Percentiles rank a stretch among this genome's conserved stretches.
Evolutionary conservation across 2,797 vertebrate species (phyloP).

Genomic region (Galago senegalensis): DNA sequence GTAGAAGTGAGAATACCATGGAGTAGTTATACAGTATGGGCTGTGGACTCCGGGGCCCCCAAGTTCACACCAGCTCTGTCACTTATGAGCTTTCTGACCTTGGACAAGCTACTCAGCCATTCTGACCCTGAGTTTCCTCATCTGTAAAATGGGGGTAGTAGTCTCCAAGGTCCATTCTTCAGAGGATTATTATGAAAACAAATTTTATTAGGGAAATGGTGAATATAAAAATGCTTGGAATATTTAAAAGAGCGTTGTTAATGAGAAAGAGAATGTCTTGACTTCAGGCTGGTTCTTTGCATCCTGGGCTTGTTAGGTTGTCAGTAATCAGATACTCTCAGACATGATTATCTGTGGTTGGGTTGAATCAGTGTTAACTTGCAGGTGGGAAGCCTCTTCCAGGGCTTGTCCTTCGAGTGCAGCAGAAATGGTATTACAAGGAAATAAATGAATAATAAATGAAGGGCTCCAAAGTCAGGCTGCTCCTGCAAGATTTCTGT

Average conservation of each 20-base stretch:
- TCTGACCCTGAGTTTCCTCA: constrained; percentile 18
- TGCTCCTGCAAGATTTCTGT: constrained; percentile 43
- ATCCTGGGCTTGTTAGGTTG: background rate
- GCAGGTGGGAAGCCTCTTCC: background rate
- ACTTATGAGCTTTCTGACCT: background rate
- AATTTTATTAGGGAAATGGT: background rate
- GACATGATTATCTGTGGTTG: background rate
- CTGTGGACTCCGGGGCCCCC: background rate
- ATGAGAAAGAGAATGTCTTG: background rate
- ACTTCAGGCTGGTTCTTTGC: background rate
- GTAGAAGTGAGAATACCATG: background rate
- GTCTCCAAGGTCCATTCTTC: background rate
- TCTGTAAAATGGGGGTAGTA: background rate
- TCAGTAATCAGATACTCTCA: background rate
- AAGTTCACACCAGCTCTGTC: background rate
- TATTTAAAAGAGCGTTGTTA: background rate
- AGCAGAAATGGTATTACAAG: constrained; percentile 58
- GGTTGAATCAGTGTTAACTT: background rate
- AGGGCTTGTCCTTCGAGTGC: constrained; percentile 24
- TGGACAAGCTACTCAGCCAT: background rate
- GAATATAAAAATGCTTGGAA: background rate
- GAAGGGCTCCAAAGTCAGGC: constrained; percentile 67
- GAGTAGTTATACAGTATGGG: background rate
- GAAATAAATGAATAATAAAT: constrained; percentile 83
- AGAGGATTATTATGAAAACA: background rate